These are phyloP conservation scores for Drosophila parabipectinata DNA, from an alignment of 1,140 invertebrate genomes.

Conservation along the genomic window DNA sequence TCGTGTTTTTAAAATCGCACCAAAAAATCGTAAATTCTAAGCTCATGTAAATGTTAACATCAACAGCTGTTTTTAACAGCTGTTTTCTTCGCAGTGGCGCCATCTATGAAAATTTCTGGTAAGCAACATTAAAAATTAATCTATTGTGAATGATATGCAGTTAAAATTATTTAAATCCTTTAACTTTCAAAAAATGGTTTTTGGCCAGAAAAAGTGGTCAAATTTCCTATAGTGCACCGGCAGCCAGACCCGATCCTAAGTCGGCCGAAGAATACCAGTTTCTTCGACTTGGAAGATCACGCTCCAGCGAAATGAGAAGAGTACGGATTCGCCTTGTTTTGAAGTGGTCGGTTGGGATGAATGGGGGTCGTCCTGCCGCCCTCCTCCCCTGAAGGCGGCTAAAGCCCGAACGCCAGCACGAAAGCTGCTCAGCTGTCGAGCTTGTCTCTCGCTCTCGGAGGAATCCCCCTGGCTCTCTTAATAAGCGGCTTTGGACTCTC, in stretches of 20 bases:
- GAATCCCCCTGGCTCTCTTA: constrained; percentile 23
- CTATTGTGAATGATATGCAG: too few relatives aligned
- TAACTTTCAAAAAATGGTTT: too few relatives aligned
- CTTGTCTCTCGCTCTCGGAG: not conserved
- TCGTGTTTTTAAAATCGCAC: too few relatives aligned
- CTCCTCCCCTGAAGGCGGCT: constrained; percentile 13
- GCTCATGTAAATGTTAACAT: too few relatives aligned
- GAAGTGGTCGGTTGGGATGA: not conserved
- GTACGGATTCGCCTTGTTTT: constrained; percentile 29
- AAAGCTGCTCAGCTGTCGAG: constrained; percentile 32
- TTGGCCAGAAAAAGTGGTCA: too few relatives aligned
- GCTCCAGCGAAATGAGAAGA: constrained; percentile 29
- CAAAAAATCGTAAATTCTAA: too few relatives aligned
- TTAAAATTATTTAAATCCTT: too few relatives aligned
- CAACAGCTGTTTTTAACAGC: too few relatives aligned
- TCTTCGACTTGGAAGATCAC: constrained; percentile 24
- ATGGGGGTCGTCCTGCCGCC: not conserved
- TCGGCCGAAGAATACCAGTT: constrained; percentile 30
- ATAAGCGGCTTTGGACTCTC: constrained; percentile 3
- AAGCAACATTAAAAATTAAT: too few relatives aligned
- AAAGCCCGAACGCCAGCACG: constrained; percentile 17
- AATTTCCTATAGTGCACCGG: too few relatives aligned
- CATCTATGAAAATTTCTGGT: too few relatives aligned
- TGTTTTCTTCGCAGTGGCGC: too few relatives aligned
- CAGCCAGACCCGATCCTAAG: constrained; percentile 8